phyloP scores from a whole-genome alignment of 2,113 vertebrate species.

The Nothoprocta pentlandii region DNA sequence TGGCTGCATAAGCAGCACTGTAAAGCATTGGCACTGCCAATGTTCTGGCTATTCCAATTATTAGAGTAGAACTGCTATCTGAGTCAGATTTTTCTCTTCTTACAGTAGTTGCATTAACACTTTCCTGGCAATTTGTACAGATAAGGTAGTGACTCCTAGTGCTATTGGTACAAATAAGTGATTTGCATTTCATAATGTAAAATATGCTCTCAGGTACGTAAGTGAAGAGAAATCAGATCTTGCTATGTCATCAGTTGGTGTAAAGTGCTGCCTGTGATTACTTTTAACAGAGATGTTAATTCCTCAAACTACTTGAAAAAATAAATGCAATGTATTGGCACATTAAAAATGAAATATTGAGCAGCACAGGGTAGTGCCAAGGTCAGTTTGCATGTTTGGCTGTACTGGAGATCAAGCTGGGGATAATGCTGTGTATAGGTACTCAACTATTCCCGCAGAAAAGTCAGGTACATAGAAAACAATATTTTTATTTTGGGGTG shows the following conservation, averaged over 20 bases:
- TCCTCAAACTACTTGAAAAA: slow-evolving; percentile 2
- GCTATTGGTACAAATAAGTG: slow-evolving; percentile 3
- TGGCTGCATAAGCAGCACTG: not conserved
- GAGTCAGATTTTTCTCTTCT: not conserved
- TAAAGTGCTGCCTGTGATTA: slow-evolving; percentile 39
- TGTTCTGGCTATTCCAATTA: not conserved
- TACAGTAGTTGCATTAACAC: not conserved
- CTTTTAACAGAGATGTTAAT: not conserved
- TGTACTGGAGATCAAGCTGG: not conserved
- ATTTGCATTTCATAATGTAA: slow-evolving; percentile 22
- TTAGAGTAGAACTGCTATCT: not conserved
- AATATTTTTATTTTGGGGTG: not conserved
- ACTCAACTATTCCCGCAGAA: not conserved
- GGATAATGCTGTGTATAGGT: not conserved
- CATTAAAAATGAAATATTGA: not conserved
- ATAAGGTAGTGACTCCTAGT: not conserved
- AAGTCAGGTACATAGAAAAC: not conserved
- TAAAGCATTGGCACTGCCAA: slow-evolving; percentile 39
- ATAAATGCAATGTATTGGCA: not conserved
- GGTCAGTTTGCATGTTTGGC: not conserved
- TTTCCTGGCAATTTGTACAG: slow-evolving; percentile 10
- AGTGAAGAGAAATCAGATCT: not conserved
- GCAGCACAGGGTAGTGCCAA: not conserved
- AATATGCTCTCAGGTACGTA: not conserved
- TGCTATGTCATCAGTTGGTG: slow-evolving; percentile 19